Percentiles rank a stretch among this genome's conserved stretches.
Evolutionary conservation across 2,888 invertebrate species (phyloP).

Genomic region (Cheiracanthium punctorium): DNA sequence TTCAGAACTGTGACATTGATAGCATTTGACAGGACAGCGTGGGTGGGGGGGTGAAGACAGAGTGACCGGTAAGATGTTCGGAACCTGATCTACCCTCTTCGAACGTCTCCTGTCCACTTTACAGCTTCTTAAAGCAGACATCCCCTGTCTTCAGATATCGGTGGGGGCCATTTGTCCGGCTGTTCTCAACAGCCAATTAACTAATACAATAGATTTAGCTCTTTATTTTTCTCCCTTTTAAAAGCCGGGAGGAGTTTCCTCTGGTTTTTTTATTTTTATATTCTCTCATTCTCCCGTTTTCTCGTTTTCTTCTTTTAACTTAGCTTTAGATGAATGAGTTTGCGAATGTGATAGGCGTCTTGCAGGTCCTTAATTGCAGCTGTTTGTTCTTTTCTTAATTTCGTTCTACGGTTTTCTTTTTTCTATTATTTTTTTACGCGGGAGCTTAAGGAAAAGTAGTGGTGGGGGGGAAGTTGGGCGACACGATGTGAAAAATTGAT

Average conservation of each 20-base stretch:
- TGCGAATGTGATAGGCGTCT: slow-evolving; percentile 38
- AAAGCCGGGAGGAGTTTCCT: slow-evolving; percentile 8
- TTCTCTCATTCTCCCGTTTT: background rate
- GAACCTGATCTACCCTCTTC: slow-evolving; percentile 38
- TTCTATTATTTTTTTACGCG: slow-evolving; percentile 17
- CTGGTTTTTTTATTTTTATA: slow-evolving; percentile 21
- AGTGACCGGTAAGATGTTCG: slow-evolving; percentile 3
- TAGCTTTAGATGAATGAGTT: slow-evolving; percentile 42
- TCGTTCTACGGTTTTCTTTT: slow-evolving; percentile 13
- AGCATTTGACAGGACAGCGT: slow-evolving; percentile 32
- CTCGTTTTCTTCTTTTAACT: slow-evolving; percentile 18
- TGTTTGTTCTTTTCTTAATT: slow-evolving; percentile 46
- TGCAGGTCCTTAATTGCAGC: slow-evolving; percentile 46
- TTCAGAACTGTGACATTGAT: slow-evolving; percentile 40
- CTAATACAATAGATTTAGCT: slow-evolving; percentile 67
- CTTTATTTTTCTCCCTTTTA: slow-evolving; percentile 45
- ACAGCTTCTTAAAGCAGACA: slow-evolving; percentile 43
- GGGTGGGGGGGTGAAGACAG: slow-evolving; percentile 25
- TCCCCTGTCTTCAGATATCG: slow-evolving; percentile 36
- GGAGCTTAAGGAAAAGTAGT: background rate
- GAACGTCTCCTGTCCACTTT: slow-evolving; percentile 37
- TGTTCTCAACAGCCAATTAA: slow-evolving; percentile 63
- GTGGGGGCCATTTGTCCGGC: slow-evolving; percentile 41
- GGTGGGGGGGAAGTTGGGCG: background rate
- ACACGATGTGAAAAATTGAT: slow-evolving; percentile 6